Base-by-base conservation (phyloP, 1,140 invertebrate species). In the Pseudomyrmex dendroicus region DNA sequence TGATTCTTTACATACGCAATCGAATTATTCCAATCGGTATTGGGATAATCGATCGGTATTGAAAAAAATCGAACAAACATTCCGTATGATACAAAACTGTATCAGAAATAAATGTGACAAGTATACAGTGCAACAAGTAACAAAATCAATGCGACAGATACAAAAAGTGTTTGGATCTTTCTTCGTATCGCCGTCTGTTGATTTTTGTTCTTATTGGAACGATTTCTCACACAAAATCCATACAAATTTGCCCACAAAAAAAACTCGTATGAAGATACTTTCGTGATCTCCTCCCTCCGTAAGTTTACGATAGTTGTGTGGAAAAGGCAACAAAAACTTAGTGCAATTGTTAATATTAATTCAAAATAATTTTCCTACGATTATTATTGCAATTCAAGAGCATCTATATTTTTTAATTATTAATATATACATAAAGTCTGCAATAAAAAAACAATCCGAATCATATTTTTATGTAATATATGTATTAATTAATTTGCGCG, bases 311-410 rank as follows among this genome's bases (percentile, higher is more conserved):
- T 72, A 72, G 44, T 35, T 35, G 5, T 35, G 67, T 56, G 46
- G 1, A 59, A 59, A 78, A 80, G 35, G 13, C 17, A 22, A 59
- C 5, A 70, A 68, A 70, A 68, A 70, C 22, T 82, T 86, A 77
- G 85, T 87, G 85, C 86, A 86, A 87, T 86, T 56, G 61, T 62
- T 86, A 76, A 77, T 82, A 61, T 63, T 78, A 78, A 86, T 68
- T 78, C 20, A 48, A 57, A 57, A 7, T 22, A 57, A 78, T 70
- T 68, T 25, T 50, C 44, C 35, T 35, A 56, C 22, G 59, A 61
- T 5, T 46, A 59, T 86, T 64, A 48, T 85, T 46, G 25, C 22
- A 80, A 80, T 80, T 9, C 54, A 35, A 78, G 59, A 7, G 35
- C 35, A 46, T 77, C 44, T 72, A 50, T 8, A 59, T 59, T 72